Base-by-base conservation (phyloP, 2,888 invertebrate genomes). In the Nipponacmea schrenckii region DNA sequence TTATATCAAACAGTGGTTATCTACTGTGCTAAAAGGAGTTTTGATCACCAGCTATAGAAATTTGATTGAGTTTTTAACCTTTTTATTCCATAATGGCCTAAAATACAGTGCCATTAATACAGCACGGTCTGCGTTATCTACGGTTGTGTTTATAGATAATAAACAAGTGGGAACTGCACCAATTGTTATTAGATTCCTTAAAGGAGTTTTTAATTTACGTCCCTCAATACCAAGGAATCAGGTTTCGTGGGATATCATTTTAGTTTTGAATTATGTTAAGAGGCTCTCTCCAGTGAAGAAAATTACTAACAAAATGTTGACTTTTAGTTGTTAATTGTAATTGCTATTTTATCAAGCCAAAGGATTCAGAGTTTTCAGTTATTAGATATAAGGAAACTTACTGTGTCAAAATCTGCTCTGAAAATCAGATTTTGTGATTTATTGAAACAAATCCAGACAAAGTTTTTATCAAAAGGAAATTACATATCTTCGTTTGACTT, bases 21-120 rank as follows among this genome's bases (percentile, higher is more conserved):
- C n/a, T n/a, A n/a, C n/a, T n/a, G n/a, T n/a, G n/a, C n/a, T n/a
- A n/a, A n/a, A n/a, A n/a, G n/a, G n/a, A n/a, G n/a, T n/a, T n/a
- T n/a, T n/a, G n/a, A n/a, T n/a, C 45, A 20, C 64, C 63, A 20
- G 14, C 64, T 69, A 31, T 64, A 62, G 26, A 44, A 14, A 4
- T 69, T 27, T 69, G 17, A 39, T 73, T 31, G 15, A 66, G 15
- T 73, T 73, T 44, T 50, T 73, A 48, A 24, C 64, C 15, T 44
- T 14, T 15, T 24, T 71, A 24, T 71, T 50, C 46, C 12, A 67
- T 20, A 20, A 26, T 5, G 70, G 67, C 26, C 27, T 70, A 31
- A 7, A 26, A 14, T 73, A 73, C 44, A 67, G 67, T 24, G 67
- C 70, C 15, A 48, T 73, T 44, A 70, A 70, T 62, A 67, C 70